Evolutionary conservation across 2,888 invertebrate species (phyloP).

Genomic region (Troides oblongomaculatus): DNA sequence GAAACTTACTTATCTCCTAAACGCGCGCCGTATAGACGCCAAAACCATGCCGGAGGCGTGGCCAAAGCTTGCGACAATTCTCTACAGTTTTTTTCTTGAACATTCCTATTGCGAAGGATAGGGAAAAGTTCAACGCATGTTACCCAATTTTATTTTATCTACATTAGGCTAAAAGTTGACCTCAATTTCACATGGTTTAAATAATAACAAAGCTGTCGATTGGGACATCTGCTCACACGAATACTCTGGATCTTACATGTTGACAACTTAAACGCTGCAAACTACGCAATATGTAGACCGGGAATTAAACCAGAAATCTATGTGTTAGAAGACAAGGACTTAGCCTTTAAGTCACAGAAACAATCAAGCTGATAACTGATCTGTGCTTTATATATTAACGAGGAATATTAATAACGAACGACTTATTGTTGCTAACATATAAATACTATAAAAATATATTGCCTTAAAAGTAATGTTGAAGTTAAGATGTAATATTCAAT

Average conservation of each 20-base stretch:
- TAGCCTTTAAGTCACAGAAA: too few relatives aligned
- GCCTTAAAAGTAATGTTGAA: too few relatives aligned
- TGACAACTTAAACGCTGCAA: not conserved
- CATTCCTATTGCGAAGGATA: not conserved
- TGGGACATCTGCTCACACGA: not conserved
- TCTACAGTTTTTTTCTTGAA: not conserved
- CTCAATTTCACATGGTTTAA: not conserved
- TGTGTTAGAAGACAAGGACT: too few relatives aligned
- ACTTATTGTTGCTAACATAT: too few relatives aligned
- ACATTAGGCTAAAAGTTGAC: not conserved
- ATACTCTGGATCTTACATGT: not conserved
- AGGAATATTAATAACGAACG: too few relatives aligned
- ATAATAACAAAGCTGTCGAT: not conserved
- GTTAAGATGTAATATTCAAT: too few relatives aligned
- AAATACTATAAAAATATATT: too few relatives aligned
- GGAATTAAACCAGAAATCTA: too few relatives aligned
- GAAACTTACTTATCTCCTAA: constrained; percentile 4
- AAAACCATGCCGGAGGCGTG: constrained; percentile 3
- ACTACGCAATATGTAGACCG: too few relatives aligned
- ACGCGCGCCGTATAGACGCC: not conserved
- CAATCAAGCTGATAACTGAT: too few relatives aligned
- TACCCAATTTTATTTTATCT: not conserved
- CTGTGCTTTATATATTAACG: too few relatives aligned
- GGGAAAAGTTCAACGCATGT: not conserved
- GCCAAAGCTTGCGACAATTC: not conserved